Evolutionary conservation across 2,113 vertebrate species (phyloP).

Genomic region (Myotis brandtii): DNA sequence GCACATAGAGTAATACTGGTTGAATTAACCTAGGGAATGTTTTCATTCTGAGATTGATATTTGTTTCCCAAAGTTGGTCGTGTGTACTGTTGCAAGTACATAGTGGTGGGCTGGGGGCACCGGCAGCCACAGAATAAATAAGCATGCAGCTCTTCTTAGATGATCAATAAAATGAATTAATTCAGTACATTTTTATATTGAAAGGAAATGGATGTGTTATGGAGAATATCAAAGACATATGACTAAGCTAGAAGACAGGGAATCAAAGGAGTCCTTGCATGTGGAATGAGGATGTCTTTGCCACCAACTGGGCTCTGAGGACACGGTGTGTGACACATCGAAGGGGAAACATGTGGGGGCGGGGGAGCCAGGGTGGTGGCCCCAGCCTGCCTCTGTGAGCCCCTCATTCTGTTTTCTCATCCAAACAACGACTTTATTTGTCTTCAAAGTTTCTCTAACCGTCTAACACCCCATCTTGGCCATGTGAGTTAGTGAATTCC

Average conservation of each 20-base stretch:
- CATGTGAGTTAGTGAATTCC: neutral
- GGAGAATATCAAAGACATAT: neutral
- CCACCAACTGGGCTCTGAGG: accelerated
- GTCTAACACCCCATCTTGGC: neutral
- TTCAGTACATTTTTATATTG: neutral
- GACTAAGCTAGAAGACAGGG: neutral
- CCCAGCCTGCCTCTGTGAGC: neutral
- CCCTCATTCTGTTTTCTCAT: neutral
- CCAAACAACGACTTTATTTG: neutral
- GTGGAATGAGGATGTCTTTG: neutral
- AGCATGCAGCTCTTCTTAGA: neutral
- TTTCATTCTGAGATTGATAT: neutral
- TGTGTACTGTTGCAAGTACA: neutral
- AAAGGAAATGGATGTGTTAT: neutral
- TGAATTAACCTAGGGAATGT: neutral
- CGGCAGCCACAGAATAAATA: neutral
- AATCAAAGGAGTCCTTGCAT: neutral
- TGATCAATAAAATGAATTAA: neutral
- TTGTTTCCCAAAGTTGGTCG: neutral
- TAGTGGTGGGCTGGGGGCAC: too few relatives aligned
- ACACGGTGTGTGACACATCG: neutral
- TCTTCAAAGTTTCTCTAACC: neutral
- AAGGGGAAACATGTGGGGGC: neutral
- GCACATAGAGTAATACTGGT: neutral
- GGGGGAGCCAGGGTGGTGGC: neutral